Percentiles rank a stretch among this genome's conserved stretches.
phyloP scores from a whole-genome alignment of 2,113 vertebrate genomes.

The Indicator indicator region DNA sequence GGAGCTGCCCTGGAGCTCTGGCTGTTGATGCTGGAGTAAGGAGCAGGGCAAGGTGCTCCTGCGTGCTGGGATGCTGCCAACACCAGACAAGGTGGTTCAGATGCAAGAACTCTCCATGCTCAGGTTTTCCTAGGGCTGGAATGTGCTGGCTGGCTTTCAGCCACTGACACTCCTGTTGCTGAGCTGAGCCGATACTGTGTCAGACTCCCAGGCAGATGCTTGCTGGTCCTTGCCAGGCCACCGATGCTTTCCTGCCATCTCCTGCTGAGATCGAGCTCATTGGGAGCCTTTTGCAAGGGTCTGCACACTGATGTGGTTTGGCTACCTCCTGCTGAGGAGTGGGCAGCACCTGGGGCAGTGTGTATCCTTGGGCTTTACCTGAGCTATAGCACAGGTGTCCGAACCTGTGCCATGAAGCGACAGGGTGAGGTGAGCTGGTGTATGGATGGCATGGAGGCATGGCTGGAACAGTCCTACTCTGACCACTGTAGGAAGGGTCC shows the following conservation, averaged over 20 bases:
- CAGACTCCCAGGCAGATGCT: neutral
- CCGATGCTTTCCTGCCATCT: neutral
- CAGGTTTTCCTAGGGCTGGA: neutral
- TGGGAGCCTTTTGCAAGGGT: neutral
- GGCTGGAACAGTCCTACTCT: neutral
- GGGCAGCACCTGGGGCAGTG: no score
- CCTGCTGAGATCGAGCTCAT: neutral
- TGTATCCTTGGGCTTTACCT: no score
- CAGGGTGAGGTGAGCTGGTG: neutral
- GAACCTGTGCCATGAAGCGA: no score
- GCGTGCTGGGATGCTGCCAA: fast-evolving
- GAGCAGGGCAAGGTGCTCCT: neutral
- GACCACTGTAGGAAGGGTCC: neutral
- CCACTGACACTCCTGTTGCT: neutral
- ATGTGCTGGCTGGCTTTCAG: neutral
- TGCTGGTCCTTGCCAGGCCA: neutral
- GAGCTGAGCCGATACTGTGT: fast-evolving
- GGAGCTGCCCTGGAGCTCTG: neutral
- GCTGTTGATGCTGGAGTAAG: neutral
- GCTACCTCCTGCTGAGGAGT: no score
- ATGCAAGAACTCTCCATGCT: fast-evolving
- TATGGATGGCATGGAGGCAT: no score
- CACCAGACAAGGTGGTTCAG: neutral
- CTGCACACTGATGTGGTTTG: no score
- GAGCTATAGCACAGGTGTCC: no score